These are phyloP conservation scores for Chrysomela aeneicollis DNA, from an alignment of 2,888 invertebrate species.

Conservation along the genomic window DNA sequence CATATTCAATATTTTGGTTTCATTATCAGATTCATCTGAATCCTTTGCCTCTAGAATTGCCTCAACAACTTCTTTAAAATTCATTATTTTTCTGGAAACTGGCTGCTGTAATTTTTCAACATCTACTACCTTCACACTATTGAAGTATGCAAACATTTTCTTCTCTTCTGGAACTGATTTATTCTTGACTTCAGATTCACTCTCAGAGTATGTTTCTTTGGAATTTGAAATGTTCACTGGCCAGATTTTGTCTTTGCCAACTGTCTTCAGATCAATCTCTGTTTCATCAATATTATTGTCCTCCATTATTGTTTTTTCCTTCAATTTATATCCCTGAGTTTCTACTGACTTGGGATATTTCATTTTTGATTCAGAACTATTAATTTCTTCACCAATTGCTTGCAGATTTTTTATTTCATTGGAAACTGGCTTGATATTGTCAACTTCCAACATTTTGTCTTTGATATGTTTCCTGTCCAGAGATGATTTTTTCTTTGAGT, in stretches of 20 bases:
- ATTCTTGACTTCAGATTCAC: not conserved
- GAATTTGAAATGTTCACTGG: too few relatives aligned
- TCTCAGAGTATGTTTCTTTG: too few relatives aligned
- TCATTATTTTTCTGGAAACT: not conserved
- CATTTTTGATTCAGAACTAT: not conserved
- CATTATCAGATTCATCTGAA: not conserved
- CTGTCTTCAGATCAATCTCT: too few relatives aligned
- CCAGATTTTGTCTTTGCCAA: too few relatives aligned
- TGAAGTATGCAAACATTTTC: too few relatives aligned
- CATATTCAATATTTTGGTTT: too few relatives aligned
- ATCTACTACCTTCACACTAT: not conserved
- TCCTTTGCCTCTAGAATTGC: not conserved
- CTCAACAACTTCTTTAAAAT: conserved; percentile 5
- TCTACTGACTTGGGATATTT: too few relatives aligned
- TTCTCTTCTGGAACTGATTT: not conserved
- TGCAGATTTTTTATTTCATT: not conserved
- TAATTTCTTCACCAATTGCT: not conserved
- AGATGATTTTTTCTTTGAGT: not conserved
- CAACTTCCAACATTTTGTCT: not conserved
- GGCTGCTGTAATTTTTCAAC: not conserved
- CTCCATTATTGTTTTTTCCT: not conserved
- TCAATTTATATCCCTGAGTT: not conserved
- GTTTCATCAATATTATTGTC: not conserved
- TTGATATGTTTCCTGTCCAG: not conserved
- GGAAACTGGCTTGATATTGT: not conserved